These are phyloP conservation scores for Operophtera brumata DNA, from an alignment of 2,888 invertebrate genomes.

Conservation along the genomic window DNA sequence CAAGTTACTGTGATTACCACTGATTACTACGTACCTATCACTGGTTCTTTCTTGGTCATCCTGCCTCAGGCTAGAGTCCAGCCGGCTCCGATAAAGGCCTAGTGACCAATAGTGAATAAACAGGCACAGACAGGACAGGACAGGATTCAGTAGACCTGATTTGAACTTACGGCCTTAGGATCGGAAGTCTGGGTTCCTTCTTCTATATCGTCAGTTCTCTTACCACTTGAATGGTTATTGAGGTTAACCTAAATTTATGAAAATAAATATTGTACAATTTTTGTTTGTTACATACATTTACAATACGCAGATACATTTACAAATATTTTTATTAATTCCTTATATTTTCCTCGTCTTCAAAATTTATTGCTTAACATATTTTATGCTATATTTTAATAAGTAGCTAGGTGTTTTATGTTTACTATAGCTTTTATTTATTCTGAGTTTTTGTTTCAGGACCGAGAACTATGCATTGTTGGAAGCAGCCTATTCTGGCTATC, in stretches of 20 bases:
- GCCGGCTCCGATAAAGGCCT: too few relatives aligned
- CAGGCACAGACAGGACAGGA: too few relatives aligned
- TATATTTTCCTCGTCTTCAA: slow-evolving; percentile 14
- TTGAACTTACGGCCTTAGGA: too few relatives aligned
- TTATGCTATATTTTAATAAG: slow-evolving; percentile 10
- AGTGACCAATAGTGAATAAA: too few relatives aligned
- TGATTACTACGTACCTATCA: too few relatives aligned
- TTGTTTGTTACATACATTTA: slow-evolving; percentile 7
- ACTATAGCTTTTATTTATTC: slow-evolving; percentile 19
- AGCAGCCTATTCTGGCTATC: slow-evolving; percentile 59
- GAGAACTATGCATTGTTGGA: slow-evolving; percentile 61
- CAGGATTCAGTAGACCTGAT: too few relatives aligned
- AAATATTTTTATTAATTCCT: slow-evolving; percentile 5
- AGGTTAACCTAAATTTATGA: not conserved
- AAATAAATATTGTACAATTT: slow-evolving; percentile 1
- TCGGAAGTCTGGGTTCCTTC: too few relatives aligned
- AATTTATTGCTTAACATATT: slow-evolving; percentile 11
- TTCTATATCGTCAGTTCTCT: not conserved
- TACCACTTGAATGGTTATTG: slow-evolving; percentile 2
- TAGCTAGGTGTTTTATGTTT: slow-evolving; percentile 2
- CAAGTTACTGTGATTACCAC: slow-evolving; percentile 4
- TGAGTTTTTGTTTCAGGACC: slow-evolving; percentile 63
- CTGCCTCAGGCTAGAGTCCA: too few relatives aligned
- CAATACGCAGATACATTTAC: slow-evolving; percentile 11
- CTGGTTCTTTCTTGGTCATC: too few relatives aligned